phyloP scores from a whole-genome alignment of 2,888 invertebrate genomes.

The Mechanitis mazaeus region DNA sequence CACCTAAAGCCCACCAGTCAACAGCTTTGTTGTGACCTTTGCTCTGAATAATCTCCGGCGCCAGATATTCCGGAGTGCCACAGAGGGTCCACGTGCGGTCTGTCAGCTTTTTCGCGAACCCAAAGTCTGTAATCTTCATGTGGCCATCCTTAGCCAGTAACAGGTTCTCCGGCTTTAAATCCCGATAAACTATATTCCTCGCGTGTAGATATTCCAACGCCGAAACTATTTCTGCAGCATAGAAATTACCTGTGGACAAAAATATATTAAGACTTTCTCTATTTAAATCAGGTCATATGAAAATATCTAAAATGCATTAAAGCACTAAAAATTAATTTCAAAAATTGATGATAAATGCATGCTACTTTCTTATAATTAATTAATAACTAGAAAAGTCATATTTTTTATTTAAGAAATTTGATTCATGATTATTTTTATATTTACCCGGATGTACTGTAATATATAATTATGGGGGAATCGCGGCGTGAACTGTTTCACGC shows the following conservation, averaged over 20 bases:
- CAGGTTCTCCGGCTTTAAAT: constrained; percentile 96
- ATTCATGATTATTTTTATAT: no score
- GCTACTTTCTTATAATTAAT: no score
- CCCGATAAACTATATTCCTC: constrained; percentile 90
- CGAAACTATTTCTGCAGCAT: constrained; percentile 94
- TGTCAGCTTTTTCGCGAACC: constrained; percentile 95
- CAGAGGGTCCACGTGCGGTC: constrained; percentile 98
- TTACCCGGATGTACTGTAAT: no score
- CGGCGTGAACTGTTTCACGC: no score
- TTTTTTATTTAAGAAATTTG: no score
- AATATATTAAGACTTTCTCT: constrained; percentile 20
- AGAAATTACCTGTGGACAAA: constrained; percentile 85
- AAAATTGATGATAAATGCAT: no score
- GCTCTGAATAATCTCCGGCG: constrained; percentile 97
- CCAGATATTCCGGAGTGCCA: constrained; percentile 97
- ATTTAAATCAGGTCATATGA: constrained; percentile 9
- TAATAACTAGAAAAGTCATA: no score
- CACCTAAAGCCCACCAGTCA: constrained; percentile 99
- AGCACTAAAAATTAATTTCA: neutral
- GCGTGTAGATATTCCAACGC: constrained; percentile 96
- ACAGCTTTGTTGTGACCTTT: constrained; percentile 99
- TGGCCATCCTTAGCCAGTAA: constrained; percentile 95
- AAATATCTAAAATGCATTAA: neutral
- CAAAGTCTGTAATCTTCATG: constrained; percentile 98
- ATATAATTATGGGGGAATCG: no score